Percentiles rank a stretch among this genome's conserved stretches.
Evolutionary conservation across 2,888 invertebrate genomes (phyloP).

Genomic region (Colletes collaris): DNA sequence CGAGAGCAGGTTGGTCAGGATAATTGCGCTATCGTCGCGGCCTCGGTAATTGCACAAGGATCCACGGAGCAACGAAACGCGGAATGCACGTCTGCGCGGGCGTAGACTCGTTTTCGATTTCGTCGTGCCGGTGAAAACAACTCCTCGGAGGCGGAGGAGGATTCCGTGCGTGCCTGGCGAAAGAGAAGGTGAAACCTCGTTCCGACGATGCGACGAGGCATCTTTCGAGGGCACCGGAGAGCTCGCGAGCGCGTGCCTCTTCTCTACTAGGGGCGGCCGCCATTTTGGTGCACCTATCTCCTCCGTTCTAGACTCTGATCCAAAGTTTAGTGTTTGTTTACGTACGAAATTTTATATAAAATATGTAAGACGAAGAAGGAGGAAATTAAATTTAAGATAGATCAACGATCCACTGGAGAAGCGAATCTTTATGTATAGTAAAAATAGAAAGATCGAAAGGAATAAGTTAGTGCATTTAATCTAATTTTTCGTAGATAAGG

Average conservation of each 20-base stretch:
- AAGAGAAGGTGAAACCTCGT: slow-evolving; percentile 62
- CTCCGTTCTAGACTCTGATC: too few relatives aligned
- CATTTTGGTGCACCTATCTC: too few relatives aligned
- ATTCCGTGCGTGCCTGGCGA: slow-evolving; percentile 26
- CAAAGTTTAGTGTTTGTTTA: too few relatives aligned
- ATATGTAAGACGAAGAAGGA: too few relatives aligned
- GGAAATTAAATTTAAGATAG: too few relatives aligned
- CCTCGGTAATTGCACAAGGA: slow-evolving; percentile 33
- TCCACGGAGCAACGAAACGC: neutral
- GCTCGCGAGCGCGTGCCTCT: neutral
- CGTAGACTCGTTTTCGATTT: slow-evolving; percentile 22
- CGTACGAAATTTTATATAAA: too few relatives aligned
- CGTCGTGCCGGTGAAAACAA: slow-evolving; percentile 29
- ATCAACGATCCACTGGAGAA: too few relatives aligned
- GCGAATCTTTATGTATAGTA: too few relatives aligned
- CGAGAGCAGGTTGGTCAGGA: neutral
- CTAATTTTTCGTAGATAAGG: too few relatives aligned
- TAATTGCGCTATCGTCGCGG: slow-evolving; percentile 16
- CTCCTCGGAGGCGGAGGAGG: neutral
- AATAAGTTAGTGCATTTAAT: too few relatives aligned
- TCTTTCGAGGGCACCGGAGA: slow-evolving; percentile 57
- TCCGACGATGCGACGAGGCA: slow-evolving; percentile 32
- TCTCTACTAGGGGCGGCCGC: slow-evolving; percentile 4
- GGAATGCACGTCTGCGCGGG: slow-evolving; percentile 6
- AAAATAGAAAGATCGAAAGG: too few relatives aligned